Base-by-base conservation (phyloP, 2,888 invertebrate species). In the Octodonta nipae region DNA sequence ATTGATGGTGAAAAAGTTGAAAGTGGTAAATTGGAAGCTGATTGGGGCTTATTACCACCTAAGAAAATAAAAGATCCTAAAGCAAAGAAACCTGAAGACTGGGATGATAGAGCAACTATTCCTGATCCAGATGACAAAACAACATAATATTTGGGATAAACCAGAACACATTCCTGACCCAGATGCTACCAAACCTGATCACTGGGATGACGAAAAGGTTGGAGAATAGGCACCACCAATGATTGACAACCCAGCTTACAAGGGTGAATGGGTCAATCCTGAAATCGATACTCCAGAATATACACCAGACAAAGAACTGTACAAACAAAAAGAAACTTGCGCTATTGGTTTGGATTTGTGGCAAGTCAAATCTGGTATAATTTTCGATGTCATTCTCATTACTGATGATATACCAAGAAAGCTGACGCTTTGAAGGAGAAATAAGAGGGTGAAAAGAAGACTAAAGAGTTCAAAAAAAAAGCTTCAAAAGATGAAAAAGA, bases 241-340 rank as follows among this genome's bases (percentile, higher is more conserved):
- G 84, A 91, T 98, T 51, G 95, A 96, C 64, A 99, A 98, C 69
- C 96, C 96, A 12, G 93, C 93, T 36, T 98, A 82, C 76, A 98
- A 99, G 69, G 93, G 95, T 11, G 92, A 92, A 61, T 98, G 98
- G 98, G 72, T 92, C 38, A 96, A 96, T 65, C 98, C 98, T 7
- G 93, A 95, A 67, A 91, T 98, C 53, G 88, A 91, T 63, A 99
- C 99, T 67, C 96, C 98, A 1, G 96, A 96, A 51, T 98, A 98
- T 66, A 70, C 66, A 0, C 63, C 89, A 3, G 96, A 96, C 58
- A 58, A 78, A 6, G 71, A 76, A 31, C 64, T 99, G 8, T 96
- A 98, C 70, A 71, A 76, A 48, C 83, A 85, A 36, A 74, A 82
- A 29, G 91, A 95, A 63, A 71, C 95, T 47, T 93, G 93, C 62